Evolutionary conservation across 1,140 invertebrate species (phyloP), one percentile per base, ranked within the genome.

Genomic region (Drosophila guanche): DNA sequence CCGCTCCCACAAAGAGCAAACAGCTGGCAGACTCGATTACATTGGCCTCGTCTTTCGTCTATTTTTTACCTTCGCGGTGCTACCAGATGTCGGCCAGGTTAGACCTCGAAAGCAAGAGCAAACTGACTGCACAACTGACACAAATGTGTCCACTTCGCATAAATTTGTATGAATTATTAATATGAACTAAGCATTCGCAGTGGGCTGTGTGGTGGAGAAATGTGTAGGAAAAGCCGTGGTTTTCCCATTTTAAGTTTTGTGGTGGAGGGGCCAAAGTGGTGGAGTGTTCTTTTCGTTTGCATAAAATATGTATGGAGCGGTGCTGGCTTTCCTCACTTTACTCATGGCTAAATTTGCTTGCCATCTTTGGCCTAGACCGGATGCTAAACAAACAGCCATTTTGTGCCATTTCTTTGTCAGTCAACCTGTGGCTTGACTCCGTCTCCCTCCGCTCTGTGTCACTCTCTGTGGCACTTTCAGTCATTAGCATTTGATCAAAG

Each of bases 111-210:
- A 47, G 10, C 41, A 25, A 20, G 16, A 20, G 16, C 16, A 20
- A 20, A 46, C 53, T 23, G 45, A 51, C 53, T 53, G 53, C 16
- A 20, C 16, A 20, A 45, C 41, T 20, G 46, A 20, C 43, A 50
- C 56, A 69, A 69, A 69, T 60, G 72, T 72, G 77, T 80, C 72
- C 81, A 81, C 86, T 85, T 80, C 73, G 69, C 73, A 80, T 74
- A 81, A 53, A 84, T 84, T 81, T 86, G 81, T 86, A 78, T 85
- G 81, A 85, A 85, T 81, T 86, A 86, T 85, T 85, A 86, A 86
- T 68, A 63, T 74, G 81, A 85, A 65, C 77, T 69, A 81, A 74
- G 73, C 63, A 76, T 79, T 72, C 61, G 42, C 22, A 67, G 68
- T 79, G 48, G 16, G 47, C 33, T 37, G 33, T 40, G 12, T 8